Percentiles rank a stretch among this genome's conserved stretches.
phyloP scores from a whole-genome alignment of 2,797 vertebrate genomes.

The Adelosebastes latens region DNA sequence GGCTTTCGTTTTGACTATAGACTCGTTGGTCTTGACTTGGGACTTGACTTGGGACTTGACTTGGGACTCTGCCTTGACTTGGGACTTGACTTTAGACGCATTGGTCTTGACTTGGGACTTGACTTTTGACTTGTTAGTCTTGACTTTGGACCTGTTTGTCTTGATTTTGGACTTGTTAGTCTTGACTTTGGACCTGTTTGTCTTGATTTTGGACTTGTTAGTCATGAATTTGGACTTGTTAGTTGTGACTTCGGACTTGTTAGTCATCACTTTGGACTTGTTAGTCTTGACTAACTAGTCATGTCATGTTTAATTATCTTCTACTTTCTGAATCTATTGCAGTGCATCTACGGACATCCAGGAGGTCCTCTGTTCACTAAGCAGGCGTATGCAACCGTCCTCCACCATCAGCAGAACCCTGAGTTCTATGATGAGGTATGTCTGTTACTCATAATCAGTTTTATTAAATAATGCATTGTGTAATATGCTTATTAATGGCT shows the following conservation, averaged over 20 bases:
- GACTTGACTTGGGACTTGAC: too few species aligned
- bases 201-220: too few species aligned
- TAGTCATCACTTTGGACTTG: neutral
- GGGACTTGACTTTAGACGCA: neutral
- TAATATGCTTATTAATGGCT: neutral
- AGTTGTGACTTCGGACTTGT: neutral
- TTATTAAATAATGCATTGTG: neutral
- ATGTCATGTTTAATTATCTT: neutral
- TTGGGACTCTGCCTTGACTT: neutral
- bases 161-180: neutral
- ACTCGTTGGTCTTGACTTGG: neutral
- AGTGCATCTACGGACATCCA: conserved; percentile 96
- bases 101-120: neutral
- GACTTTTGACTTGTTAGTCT: too few species aligned
- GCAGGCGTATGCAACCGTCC: conserved; percentile 89
- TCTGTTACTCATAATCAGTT: neutral
- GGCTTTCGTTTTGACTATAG: too few species aligned
- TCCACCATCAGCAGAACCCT: conserved; percentile 98
- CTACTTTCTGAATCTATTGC: neutral
- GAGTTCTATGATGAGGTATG: conserved; percentile 97
- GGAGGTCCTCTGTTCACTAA: conserved; percentile 90
- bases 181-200: accelerated
- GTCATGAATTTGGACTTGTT: neutral
- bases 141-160: neutral
- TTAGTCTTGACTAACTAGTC: neutral